phyloP scores from a whole-genome alignment of 2,888 invertebrate species.

The Tenthredo mesomela region DNA sequence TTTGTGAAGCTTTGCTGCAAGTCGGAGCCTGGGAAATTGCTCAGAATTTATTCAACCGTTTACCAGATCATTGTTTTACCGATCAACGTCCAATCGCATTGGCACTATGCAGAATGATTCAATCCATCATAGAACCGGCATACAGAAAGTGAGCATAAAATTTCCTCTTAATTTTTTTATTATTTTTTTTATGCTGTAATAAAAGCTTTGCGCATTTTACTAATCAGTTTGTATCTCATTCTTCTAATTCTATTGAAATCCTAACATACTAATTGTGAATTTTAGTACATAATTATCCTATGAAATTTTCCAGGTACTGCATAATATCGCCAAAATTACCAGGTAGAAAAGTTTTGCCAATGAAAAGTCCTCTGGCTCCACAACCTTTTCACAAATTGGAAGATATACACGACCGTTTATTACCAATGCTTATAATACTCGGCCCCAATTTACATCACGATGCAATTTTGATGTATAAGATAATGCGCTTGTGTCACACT shows the following conservation, averaged over 20 bases:
- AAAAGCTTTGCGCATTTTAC: background rate
- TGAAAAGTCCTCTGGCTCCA: conserved; percentile 83
- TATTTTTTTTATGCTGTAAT: background rate
- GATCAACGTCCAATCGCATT: conserved; percentile 89
- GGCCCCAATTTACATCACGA: conserved; percentile 94
- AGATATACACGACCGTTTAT: conserved; percentile 87
- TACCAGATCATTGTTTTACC: conserved; percentile 90
- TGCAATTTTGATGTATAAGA: conserved; percentile 94
- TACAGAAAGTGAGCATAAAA: conserved; percentile 86
- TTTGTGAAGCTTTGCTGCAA: conserved; percentile 92
- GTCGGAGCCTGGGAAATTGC: conserved; percentile 96
- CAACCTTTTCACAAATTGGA: conserved; percentile 84
- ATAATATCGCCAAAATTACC: conserved; percentile 86
- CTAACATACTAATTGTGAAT: background rate
- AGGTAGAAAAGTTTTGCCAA: conserved; percentile 77
- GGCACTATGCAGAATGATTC: conserved; percentile 89
- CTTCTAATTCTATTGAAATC: background rate
- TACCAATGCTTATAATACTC: conserved; percentile 91
- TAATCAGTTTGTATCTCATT: background rate
- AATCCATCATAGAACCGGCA: conserved; percentile 91
- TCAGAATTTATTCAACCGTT: conserved; percentile 86
- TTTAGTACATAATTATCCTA: background rate
- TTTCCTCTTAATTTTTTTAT: background rate
- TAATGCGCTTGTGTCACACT: conserved; percentile 80
- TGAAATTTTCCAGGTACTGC: conserved; percentile 83